Evolutionary conservation across 2,113 vertebrate species (phyloP), one percentile per base, ranked within the genome.

Genomic region (Psilopogon haemacephalus): DNA sequence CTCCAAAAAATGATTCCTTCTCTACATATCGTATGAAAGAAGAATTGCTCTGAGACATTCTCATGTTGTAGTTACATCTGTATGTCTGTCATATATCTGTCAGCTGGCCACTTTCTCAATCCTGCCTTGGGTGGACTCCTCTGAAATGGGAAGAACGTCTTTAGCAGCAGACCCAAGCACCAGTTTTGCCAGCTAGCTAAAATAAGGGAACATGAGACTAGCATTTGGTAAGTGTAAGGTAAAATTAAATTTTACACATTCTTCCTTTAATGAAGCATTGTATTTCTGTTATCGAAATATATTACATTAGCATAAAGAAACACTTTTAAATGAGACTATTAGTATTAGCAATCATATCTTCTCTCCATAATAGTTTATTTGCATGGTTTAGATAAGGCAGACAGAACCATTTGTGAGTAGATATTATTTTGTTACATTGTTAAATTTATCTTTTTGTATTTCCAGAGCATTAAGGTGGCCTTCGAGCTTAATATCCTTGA

Each of bases 161-260:
- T 9, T 32, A 1, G 8, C 13, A 86, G 30, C n/a, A 93, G 54
- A 46, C 37, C 73, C 46, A 93, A 88, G 55, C 50, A 78, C 9
- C 56, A 68, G 58, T 94, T 94, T 87, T 91, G 52, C 91, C 84
- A 90, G 64, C 32, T 67, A 92, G 54, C 24, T 62, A 86, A 95
- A 93, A 95, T 79, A 81, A 81, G 32, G 71, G 69, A 80, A 89
- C 56, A 19, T 69, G 94, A 84, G 26, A 44, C 23, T 86, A 35
- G 17, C 87, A 89, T 84, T 73, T 85, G 9, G 5, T 59, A 90
- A 84, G 9, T 40, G 10, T 26, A 33, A 92, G 94, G 79, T 40
- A 94, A 93, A 94, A 80, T 71, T 88, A 93, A 84, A 76, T 89
- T 95, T 94, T 54, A 84, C 50, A 70, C 10, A 69, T 89, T 95